Evolutionary conservation across 2,888 invertebrate species (phyloP).

Genomic region (Apoderus coryli): DNA sequence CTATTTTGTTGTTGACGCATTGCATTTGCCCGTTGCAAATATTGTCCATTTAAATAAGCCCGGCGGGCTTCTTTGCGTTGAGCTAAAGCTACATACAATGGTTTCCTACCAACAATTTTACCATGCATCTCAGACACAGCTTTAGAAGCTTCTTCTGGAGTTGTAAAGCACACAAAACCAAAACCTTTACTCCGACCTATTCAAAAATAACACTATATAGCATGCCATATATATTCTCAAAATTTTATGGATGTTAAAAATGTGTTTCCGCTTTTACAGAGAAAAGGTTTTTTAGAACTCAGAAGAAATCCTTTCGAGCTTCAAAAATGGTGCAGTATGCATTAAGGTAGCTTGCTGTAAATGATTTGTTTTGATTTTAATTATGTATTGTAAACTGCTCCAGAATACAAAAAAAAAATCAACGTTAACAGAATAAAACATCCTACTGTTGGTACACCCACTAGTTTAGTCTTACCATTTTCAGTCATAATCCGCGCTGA

Average conservation of each 20-base stretch:
- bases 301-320: too few relatives aligned
- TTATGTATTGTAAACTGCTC: too few relatives aligned
- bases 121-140: conserved; percentile 62
- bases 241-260: too few relatives aligned
- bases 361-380: too few relatives aligned
- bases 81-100: conserved; percentile 56
- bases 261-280: too few relatives aligned
- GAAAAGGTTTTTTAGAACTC: too few relatives aligned
- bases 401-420: too few relatives aligned
- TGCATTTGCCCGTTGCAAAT: conserved; percentile 56
- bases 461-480: not conserved
- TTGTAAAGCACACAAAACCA: conserved; percentile 57
- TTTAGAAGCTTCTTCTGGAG: conserved; percentile 54
- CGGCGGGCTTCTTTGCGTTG: conserved; percentile 58
- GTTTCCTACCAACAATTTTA: conserved; percentile 50
- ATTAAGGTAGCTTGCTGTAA: too few relatives aligned
- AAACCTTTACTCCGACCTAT: conserved; percentile 40
- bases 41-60: conserved; percentile 51
- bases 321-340: too few relatives aligned
- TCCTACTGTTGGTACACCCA: not conserved
- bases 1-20: conserved; percentile 50
- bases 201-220: too few relatives aligned
- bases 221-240: too few relatives aligned
- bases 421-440: conserved; percentile 1
- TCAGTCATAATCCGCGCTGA: conserved; percentile 49